A percentile compares a stretch with the other conserved stretches of the same genome.
These are phyloP conservation scores for Phaedon cochleariae DNA, from an alignment of 2,888 invertebrate genomes.

Conservation along the genomic window DNA sequence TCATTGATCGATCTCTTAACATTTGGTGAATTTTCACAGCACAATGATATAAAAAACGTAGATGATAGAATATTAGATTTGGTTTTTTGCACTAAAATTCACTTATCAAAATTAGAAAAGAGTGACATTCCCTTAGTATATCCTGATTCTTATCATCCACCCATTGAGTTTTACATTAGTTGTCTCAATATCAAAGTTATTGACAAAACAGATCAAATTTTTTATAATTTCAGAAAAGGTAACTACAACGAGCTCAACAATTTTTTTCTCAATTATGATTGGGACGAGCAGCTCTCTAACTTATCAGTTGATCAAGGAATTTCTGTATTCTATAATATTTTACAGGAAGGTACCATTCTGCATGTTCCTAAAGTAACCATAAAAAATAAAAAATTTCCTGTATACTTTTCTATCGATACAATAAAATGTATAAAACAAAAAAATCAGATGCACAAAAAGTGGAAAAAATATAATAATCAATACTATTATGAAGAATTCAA, in stretches of 20 bases:
- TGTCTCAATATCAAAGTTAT: neutral
- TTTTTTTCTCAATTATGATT: neutral
- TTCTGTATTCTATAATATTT: neutral
- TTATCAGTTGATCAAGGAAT: neutral
- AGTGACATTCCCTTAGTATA: neutral
- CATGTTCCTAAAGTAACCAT: constrained; percentile 1
- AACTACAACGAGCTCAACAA: neutral
- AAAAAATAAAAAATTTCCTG: neutral
- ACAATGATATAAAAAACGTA: constrained; percentile 6
- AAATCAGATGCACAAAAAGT: neutral
- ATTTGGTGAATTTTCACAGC: constrained; percentile 1
- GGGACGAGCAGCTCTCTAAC: neutral
- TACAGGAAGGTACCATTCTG: no score
- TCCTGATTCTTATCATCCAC: neutral
- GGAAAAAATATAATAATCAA: no score
- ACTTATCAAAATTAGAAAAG: neutral
- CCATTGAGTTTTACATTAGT: neutral
- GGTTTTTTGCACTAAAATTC: neutral
- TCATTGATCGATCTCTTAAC: neutral
- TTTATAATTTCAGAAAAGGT: constrained; percentile 1
- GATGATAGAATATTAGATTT: constrained; percentile 10
- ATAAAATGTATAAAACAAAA: neutral
- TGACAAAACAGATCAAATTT: neutral
- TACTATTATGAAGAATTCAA: neutral
- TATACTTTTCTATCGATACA: neutral